phyloP scores from a whole-genome alignment of 2,113 vertebrate genomes.

The Hippocampus mohnikei region DNA sequence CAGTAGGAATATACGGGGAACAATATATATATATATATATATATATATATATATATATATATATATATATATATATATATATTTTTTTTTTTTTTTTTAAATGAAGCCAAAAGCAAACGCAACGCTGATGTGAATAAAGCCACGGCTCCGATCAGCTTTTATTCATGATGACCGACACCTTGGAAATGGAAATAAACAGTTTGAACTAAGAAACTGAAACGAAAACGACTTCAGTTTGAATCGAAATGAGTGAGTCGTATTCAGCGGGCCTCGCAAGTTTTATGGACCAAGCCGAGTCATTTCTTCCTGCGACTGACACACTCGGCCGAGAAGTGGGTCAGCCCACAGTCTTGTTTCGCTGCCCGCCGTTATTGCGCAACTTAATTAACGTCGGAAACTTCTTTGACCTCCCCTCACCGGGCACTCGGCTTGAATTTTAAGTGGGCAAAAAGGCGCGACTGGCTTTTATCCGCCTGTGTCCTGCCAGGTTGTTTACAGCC shows the following conservation, averaged over 20 bases:
- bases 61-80: too few species aligned
- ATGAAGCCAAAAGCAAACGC: too few species aligned
- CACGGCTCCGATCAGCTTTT: not conserved
- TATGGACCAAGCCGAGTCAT: conserved; percentile 46
- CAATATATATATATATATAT: too few species aligned
- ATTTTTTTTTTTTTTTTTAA: too few species aligned
- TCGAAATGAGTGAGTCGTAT: not conserved
- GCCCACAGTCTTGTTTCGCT: not conserved
- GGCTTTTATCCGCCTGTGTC: not conserved
- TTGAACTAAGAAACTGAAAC: not conserved
- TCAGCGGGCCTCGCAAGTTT: not conserved
- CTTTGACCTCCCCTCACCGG: not conserved
- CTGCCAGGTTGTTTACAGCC: not conserved
- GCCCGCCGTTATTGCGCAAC: not conserved
- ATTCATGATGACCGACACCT: not conserved
- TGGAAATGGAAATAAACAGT: not conserved
- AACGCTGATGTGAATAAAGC: too few species aligned
- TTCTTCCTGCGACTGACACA: conserved; percentile 20
- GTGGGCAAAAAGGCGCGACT: not conserved
- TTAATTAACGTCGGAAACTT: not conserved
- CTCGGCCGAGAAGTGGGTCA: not conserved
- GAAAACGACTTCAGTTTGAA: not conserved
- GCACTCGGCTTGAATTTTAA: conserved; percentile 2
- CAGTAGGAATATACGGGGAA: too few species aligned
- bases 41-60: too few species aligned